Evolutionary conservation across 2,113 vertebrate genomes (phyloP), one percentile per base, ranked within the genome.

Genomic region (Thalassarche chlororhynchos): DNA sequence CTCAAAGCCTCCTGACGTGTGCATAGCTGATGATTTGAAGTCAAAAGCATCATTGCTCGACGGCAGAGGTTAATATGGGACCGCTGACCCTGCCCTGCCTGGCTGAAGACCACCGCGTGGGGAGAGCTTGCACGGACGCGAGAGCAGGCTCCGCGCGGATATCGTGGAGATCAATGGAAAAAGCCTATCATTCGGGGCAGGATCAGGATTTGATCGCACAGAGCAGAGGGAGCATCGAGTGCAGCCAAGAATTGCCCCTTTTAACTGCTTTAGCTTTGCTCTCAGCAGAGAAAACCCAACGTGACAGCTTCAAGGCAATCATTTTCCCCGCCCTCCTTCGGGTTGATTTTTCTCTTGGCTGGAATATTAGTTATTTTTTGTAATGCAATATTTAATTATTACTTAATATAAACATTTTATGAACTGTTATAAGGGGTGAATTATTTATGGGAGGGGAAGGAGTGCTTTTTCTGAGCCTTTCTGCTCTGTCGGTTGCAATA

Each of bases 381-480:
- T 57, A 89, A 80, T 31, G 58, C 49, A 74, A 80, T 80, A 76
- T 80, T 95, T 78, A 97, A 94, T 93, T 95, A 74, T 86, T 87
- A 51, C 82, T 90, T 72, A 90, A 90, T 62, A 96, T 94, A 79
- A 97, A 96, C 87, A 96, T 96, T 96, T 96, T 54, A 94, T 96
- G 62, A 96, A 58, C 75, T 88, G 81, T 91, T 86, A 58, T 5
- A 7, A 54, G 5, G 38, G 13, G 38, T 96, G 70, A 96, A 96
- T 96, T 94, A 96, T 96, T 97, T 80, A 96, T 94, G 78, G 54
- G 44, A 91, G 68, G 62, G 77, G 84, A 79, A 91, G 77, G 36
- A 84, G 16, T 31, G 77, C 78, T 87, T 85, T 57, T 95, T 38
- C 84, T 36, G 38, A 93, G 74, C 49, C 58, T 77, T 95, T 90